Conservation (phyloP, 2,888 invertebrate genomes). For the Scelioninae gen. 1 region DNA sequence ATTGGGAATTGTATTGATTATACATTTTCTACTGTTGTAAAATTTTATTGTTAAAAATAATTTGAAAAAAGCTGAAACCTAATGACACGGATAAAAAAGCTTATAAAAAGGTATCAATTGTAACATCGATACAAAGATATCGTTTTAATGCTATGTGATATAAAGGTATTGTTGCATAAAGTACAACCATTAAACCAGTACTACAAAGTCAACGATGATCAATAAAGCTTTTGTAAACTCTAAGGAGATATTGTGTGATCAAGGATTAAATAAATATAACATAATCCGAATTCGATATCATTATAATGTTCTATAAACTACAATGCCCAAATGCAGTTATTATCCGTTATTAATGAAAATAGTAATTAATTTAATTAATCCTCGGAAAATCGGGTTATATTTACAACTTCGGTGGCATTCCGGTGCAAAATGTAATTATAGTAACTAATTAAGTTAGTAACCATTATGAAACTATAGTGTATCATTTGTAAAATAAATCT, state of each 20-base stretch:
- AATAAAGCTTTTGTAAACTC: conserved; percentile 46
- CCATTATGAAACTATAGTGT: no score
- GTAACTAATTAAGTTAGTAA: no score
- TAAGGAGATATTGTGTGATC: conserved; percentile 25
- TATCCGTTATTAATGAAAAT: no score
- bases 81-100: conserved; percentile 13
- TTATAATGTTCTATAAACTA: conserved; percentile 13
- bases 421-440: no score
- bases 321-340: conserved; percentile 22
- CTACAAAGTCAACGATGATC: conserved; percentile 46
- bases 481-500: no score
- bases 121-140: conserved; percentile 22
- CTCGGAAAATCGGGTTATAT: no score
- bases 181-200: conserved; percentile 35
- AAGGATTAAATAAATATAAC: conserved; percentile 36
- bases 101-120: conserved; percentile 15
- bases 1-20: no score
- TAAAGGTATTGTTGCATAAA: conserved; percentile 36
- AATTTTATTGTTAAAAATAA: no score
- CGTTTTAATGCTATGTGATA: conserved; percentile 30
- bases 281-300: conserved; percentile 32
- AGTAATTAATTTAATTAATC: no score
- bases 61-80: neutral
- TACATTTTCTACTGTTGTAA: no score
- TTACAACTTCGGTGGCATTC: no score